A percentile compares a stretch with the other conserved stretches of the same genome.
These are phyloP conservation scores for Pygocentrus nattereri DNA, from an alignment of 2,797 vertebrate species.

Conservation along the genomic window DNA sequence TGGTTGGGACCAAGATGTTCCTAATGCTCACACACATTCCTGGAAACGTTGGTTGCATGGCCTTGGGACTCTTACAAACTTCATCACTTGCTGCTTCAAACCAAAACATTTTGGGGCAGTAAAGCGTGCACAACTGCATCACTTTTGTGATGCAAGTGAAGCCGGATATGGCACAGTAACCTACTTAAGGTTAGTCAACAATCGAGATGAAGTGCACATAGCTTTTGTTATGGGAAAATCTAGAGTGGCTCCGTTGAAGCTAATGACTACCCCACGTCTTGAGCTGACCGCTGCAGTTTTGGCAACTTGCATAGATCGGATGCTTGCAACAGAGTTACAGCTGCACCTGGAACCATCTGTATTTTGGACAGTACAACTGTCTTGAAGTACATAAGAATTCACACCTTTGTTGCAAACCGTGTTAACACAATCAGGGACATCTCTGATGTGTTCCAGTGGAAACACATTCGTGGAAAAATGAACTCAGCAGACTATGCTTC, in stretches of 20 bases:
- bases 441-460: conserved; percentile 22
- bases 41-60: conserved; percentile 9
- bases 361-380: no score
- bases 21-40: not conserved
- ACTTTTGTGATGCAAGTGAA: no score
- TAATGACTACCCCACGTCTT: not conserved
- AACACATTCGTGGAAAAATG: not conserved
- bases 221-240: conserved; percentile 15
- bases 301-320: not conserved
- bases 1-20: conserved; percentile 14
- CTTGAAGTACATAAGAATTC: no score
- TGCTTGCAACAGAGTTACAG: not conserved
- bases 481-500: no score
- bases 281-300: conserved; percentile 5
- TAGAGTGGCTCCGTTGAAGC: conserved; percentile 9
- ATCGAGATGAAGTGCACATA: no score
- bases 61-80: no score
- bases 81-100: no score
- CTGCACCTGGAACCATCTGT: not conserved
- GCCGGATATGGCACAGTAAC: no score
- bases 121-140: no score
- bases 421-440: not conserved
- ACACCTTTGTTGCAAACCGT: conserved; percentile 7
- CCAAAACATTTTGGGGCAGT: no score
- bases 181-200: no score